Percentiles rank a stretch among this genome's conserved stretches.
phyloP scores from a whole-genome alignment of 2,797 vertebrate genomes.

The Pseudochirops cupreus region DNA sequence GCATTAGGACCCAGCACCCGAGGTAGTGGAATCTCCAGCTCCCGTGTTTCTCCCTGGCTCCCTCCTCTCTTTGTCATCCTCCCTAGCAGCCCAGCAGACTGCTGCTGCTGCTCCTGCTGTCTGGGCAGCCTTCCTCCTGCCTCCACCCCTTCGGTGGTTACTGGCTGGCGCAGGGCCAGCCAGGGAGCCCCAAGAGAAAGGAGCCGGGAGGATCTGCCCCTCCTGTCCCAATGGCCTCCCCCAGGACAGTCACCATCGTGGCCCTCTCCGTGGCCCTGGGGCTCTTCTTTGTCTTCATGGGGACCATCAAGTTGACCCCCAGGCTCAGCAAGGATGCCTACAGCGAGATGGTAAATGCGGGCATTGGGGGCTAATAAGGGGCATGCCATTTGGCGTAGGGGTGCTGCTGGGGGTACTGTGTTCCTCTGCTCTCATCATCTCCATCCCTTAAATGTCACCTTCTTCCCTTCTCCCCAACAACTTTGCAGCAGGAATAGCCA shows the following conservation, averaged over 20 bases:
- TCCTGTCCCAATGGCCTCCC: slow-evolving; percentile 91
- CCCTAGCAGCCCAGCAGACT: slow-evolving; percentile 50
- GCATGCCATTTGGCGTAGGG: neutral
- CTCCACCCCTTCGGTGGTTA: slow-evolving; percentile 80
- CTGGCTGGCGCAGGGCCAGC: slow-evolving; percentile 70
- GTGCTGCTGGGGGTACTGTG: neutral
- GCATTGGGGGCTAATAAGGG: slow-evolving; percentile 14
- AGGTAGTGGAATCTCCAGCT: slow-evolving; percentile 77
- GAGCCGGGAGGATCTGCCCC: slow-evolving; percentile 71
- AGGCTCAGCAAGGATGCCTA: slow-evolving; percentile 98
- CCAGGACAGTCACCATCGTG: slow-evolving; percentile 95
- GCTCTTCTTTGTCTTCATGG: slow-evolving; percentile 99
- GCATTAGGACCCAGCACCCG: slow-evolving; percentile 86
- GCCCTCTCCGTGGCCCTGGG: slow-evolving; percentile 96
- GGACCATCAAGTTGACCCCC: slow-evolving; percentile 98
- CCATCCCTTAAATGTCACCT: slow-evolving; percentile 57
- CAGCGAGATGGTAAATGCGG: slow-evolving; percentile 96
- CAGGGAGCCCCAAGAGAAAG: slow-evolving; percentile 70
- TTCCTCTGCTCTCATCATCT: slow-evolving; percentile 1
- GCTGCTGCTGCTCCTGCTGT: slow-evolving; percentile 64
- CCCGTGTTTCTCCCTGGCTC: slow-evolving; percentile 76
- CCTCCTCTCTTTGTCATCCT: slow-evolving; percentile 81
- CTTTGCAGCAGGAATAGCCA: slow-evolving; percentile 63
- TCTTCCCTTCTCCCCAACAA: slow-evolving; percentile 38
- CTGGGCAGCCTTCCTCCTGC: slow-evolving; percentile 79